Base-by-base conservation (phyloP, 2,888 invertebrate genomes). In the Papilio elwesi region DNA sequence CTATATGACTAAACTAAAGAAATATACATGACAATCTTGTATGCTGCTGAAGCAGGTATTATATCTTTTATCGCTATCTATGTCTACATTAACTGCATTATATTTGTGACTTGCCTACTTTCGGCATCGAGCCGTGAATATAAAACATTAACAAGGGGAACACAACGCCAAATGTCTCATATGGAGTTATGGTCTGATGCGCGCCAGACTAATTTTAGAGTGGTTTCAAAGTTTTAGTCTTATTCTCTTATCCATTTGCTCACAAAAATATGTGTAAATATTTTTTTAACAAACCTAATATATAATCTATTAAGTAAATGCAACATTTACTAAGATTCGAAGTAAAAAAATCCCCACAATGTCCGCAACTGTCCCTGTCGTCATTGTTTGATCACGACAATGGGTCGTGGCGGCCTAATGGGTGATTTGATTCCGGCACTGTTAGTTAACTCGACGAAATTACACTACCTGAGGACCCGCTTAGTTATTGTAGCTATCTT, bases 111-210 rank as follows among this genome's bases (percentile, higher is more conserved):
- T 43, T 59, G 6, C 8, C 59, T 59, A 62, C 15, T 38, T 59
- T 57, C 36, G n/a, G 38, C 11, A 43, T 62, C 10, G 15, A 62
- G 43, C 15, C 43, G 43, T 43, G 59, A 43, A 10, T n/a, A 62
- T 62, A 62, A 62, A 62, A 62, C 57, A 57, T 43, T 59, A 59
- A 59, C 36, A 43, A 43, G 59, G 15, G 43, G 43, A 38, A 15
- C 67, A 15, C 26, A 12, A 16, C 67, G 53, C 67, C 53, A 53
- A 67, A 67, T 67, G 67, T 55, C 67, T 57, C 49, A 57, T 68
- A 68, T 68, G 59, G 68, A 68, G 68, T 49, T 59, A 26, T 59
- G 57, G 68, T 68, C 68, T 68, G 68, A 26, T 68, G 68, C 68
- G 57, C 49, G n/a, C 4, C 68, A 68, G 68, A 68, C 68, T n/a